Base-by-base conservation (phyloP, 1,140 invertebrate species). In the Mya arenaria region DNA sequence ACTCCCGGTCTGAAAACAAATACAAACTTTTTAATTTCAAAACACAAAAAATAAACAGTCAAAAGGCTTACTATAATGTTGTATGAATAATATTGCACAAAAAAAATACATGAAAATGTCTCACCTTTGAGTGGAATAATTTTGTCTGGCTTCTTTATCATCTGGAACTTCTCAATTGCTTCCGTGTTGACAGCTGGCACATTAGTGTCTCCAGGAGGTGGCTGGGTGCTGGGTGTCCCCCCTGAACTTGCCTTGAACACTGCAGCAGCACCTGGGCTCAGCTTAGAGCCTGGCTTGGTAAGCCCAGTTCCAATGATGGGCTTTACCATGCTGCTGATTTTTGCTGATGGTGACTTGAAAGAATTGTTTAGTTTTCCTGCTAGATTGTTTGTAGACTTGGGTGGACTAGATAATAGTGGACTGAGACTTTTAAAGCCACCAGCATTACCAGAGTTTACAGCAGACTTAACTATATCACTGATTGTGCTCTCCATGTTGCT, bases 1-100 rank as follows among this genome's bases (percentile, higher is more conserved):
- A 97, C 87, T 96, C 95, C 71, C 96, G 93, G 89, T 92, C 89
- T 91, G 84, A 23, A 89, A 89, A 55, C 25, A 15, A 62, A 28
- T 19, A 28, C 58, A 62, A 5, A n/a, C 48, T 10, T 44, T 10
- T 19, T 44, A 44, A 44, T 13, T 19, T 48, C n/a, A n/a, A n/a
- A n/a, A 19, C 41, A 66, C 52, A 71, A 77, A 62, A 65, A 69
- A 68, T 60, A 1, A 48, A 4, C 55, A 32, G 32, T 19, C 23
- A 52, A 34, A n/a, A 36, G n/a, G 4, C 63, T 60, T 87, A 92
- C 91, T 91, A 90, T 95, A 95, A 78, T 95, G 94, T 72, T 95
- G 94, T 55, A 90, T 87, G 32, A 85, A n/a, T n/a, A n/a, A n/a
- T n/a, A 48, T 19, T 48, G 41, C 41, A 66, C 52, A 71, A 77